These are phyloP conservation scores for Podilymbus podiceps DNA, from an alignment of 2,113 vertebrate species.

Conservation along the genomic window DNA sequence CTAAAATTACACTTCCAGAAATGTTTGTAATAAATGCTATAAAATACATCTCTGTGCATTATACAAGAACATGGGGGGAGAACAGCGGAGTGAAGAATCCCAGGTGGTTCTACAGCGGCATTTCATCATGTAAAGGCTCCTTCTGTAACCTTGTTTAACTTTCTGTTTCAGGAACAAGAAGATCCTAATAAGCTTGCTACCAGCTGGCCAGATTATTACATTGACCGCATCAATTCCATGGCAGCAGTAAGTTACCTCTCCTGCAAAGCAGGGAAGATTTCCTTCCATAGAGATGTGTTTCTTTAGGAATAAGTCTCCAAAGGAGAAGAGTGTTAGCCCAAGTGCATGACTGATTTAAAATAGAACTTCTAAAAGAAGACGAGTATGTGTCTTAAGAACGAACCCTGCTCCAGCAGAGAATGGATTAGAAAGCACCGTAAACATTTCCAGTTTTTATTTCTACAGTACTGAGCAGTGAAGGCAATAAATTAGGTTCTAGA, in stretches of 20 bases:
- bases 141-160: slow-evolving; percentile 15
- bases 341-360: neutral
- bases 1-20: neutral
- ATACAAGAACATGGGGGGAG: neutral
- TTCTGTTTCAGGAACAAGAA: slow-evolving; percentile 89
- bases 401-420: neutral
- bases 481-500: neutral
- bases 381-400: neutral
- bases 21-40: neutral
- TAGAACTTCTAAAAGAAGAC: neutral
- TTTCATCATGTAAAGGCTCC: neutral
- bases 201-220: slow-evolving; percentile 99
- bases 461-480: neutral
- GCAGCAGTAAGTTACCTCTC: slow-evolving; percentile 86
- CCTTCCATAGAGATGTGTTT: neutral
- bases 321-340: neutral
- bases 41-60: neutral
- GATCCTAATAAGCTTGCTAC: slow-evolving; percentile 97
- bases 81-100: neutral
- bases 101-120: neutral
- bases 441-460: neutral
- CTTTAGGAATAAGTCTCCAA: neutral
- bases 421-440: neutral
- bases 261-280: neutral
- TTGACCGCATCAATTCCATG: slow-evolving; percentile 98